These are phyloP conservation scores for Fratercula arctica DNA, from an alignment of 2,797 vertebrate species.

Conservation along the genomic window DNA sequence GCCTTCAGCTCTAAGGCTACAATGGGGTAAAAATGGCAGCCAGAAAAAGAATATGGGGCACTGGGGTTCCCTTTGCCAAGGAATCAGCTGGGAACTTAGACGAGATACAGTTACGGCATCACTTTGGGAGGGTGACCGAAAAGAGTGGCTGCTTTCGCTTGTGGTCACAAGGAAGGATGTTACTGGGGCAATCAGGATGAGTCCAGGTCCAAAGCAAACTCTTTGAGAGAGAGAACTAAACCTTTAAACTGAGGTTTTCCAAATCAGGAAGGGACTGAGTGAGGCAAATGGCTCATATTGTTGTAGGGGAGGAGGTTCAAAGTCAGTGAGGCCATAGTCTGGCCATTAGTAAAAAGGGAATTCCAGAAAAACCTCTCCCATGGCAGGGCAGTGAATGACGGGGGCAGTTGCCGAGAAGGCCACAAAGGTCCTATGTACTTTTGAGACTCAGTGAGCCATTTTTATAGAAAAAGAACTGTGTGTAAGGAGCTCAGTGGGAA, in stretches of 20 bases:
- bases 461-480: background rate
- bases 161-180: background rate
- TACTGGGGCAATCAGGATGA: background rate
- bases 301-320: background rate
- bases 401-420: background rate
- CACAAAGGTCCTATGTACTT: background rate
- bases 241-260: background rate
- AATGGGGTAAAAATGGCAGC: background rate
- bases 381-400: background rate
- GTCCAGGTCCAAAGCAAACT: background rate
- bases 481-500: fast-evolving
- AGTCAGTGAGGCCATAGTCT: background rate
- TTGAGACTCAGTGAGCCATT: background rate
- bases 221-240: background rate
- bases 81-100: background rate
- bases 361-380: background rate
- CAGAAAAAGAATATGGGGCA: background rate
- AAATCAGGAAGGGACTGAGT: background rate
- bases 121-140: background rate
- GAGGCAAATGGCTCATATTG: background rate
- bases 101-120: background rate
- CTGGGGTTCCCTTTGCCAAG: background rate
- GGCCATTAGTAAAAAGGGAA: background rate
- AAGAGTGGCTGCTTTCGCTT: background rate
- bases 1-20: background rate